Evolutionary conservation across 2,113 vertebrate genomes (phyloP).

Genomic region (Oreochromis aureus): DNA sequence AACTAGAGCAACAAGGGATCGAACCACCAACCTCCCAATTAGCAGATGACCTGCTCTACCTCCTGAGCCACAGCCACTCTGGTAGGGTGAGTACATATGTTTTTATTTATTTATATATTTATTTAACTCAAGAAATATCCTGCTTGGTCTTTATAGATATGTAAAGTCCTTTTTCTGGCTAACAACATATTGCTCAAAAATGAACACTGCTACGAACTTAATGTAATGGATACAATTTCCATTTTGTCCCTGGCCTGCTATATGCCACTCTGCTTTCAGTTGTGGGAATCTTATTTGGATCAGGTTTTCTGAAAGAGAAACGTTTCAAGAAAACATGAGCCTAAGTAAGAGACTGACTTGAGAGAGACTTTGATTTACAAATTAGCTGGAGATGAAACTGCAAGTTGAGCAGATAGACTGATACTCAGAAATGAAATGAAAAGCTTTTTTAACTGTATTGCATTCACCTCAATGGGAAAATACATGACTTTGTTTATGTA

Average conservation of each 20-base stretch:
- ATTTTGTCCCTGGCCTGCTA: background rate
- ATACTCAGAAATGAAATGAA: background rate
- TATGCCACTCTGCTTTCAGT: background rate
- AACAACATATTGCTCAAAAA: background rate
- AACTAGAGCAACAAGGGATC: background rate
- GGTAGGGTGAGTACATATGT: background rate
- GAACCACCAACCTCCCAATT: background rate
- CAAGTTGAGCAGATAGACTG: background rate
- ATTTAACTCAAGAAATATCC: background rate
- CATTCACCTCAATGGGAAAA: background rate
- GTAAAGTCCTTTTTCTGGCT: background rate
- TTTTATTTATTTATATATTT: background rate
- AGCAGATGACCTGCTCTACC: background rate
- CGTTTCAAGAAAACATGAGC: background rate
- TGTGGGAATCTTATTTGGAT: background rate
- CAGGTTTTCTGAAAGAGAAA: background rate
- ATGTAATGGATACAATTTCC: slow-evolving; percentile 8
- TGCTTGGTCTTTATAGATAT: background rate
- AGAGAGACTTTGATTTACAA: background rate
- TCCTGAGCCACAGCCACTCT: background rate
- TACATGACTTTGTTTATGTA: background rate
- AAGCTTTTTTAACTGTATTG: background rate
- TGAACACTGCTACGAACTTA: slow-evolving; percentile 20
- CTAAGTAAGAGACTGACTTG: background rate
- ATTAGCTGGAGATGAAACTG: background rate